phyloP scores from a whole-genome alignment of 2,888 invertebrate genomes.

The Lagria hirta region DNA sequence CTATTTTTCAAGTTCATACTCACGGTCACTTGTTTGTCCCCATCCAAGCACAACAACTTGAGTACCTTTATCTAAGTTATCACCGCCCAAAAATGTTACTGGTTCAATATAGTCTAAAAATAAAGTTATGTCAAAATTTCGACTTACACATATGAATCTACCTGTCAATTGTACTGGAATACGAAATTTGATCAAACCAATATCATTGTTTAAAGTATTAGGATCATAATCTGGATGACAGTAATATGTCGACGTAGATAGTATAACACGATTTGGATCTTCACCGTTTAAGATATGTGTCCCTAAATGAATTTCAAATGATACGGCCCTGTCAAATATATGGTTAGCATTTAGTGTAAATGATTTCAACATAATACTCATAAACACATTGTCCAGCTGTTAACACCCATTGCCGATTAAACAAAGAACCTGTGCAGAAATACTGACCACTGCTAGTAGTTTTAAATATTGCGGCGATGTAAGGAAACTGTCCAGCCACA shows the following conservation, averaged over 20 bases:
- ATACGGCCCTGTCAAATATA: background rate
- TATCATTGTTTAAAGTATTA: slow-evolving; percentile 1
- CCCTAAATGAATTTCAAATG: slow-evolving; percentile 2
- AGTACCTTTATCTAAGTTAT: too few species aligned
- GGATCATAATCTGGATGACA: slow-evolving; percentile 1
- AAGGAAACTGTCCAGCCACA: background rate
- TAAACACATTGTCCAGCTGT: slow-evolving; percentile 7
- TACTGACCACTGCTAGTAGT: background rate
- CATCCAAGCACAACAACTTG: too few species aligned
- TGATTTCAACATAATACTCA: background rate
- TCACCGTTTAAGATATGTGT: background rate
- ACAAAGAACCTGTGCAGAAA: slow-evolving; percentile 6
- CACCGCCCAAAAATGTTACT: background rate
- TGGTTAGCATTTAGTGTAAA: background rate
- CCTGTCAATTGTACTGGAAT: slow-evolving; percentile 1
- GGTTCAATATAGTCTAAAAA: slow-evolving; percentile 1
- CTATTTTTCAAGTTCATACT: too few species aligned
- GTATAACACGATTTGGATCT: background rate
- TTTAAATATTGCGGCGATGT: background rate
- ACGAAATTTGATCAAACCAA: slow-evolving; percentile 3
- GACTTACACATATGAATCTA: background rate
- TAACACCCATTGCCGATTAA: slow-evolving; percentile 1
- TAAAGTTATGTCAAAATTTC: background rate
- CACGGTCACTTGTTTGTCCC: too few species aligned
- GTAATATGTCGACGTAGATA: background rate